Conservation (phyloP, 1,140 invertebrate genomes). For the Leucophenga varia region DNA sequence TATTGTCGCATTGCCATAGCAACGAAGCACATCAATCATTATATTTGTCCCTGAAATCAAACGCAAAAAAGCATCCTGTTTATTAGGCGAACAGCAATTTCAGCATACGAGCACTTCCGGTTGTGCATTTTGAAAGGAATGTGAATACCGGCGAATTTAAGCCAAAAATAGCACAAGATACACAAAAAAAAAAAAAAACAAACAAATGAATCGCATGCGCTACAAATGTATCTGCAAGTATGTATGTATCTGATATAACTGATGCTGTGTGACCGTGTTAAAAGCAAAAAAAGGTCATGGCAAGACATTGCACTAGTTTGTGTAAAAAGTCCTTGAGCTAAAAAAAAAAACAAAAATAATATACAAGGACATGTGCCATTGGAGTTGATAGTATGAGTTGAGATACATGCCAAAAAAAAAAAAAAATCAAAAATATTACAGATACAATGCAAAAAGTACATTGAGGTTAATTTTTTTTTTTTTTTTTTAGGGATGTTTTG, state of each 20-base stretch:
- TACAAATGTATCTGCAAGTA: no score
- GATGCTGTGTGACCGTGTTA: no score
- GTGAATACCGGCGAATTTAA: constrained; percentile 12
- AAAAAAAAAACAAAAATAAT: no score
- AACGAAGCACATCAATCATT: constrained; percentile 47
- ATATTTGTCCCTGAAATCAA: constrained; percentile 56
- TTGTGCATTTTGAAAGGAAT: constrained; percentile 22
- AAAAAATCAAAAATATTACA: no score
- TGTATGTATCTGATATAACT: no score
- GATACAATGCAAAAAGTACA: no score
- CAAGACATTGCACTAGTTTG: constrained; percentile 2
- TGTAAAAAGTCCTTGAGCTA: constrained; percentile 31
- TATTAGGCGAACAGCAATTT: constrained; percentile 33
- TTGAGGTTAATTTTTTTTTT: no score
- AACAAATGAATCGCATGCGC: no score
- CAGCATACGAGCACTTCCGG: constrained; percentile 24
- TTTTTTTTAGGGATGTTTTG: no score
- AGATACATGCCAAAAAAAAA: no score
- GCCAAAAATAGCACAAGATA: constrained; percentile 3
- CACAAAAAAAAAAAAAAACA: background rate
- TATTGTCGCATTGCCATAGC: constrained; percentile 42
- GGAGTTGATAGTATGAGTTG: no score
- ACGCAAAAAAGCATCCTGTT: constrained; percentile 53
- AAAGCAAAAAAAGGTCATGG: constrained; percentile 30
- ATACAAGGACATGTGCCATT: no score